phyloP scores from a whole-genome alignment of 2,888 invertebrate species.

The Drosophila mulleri region DNA sequence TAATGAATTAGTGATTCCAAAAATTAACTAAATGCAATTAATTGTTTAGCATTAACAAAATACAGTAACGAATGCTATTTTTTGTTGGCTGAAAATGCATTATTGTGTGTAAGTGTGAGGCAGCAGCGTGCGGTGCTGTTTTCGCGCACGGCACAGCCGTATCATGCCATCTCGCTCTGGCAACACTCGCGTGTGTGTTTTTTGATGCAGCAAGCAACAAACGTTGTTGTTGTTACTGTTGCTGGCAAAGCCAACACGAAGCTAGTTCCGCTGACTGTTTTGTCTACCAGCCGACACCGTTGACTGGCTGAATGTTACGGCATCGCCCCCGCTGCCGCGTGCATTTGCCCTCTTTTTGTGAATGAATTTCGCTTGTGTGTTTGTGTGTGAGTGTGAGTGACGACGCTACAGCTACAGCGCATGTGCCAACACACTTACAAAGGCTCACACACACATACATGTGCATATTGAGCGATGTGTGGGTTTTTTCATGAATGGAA shows the following conservation, averaged over 20 bases:
- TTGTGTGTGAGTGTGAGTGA: conserved; percentile 43
- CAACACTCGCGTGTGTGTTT: conserved; percentile 56
- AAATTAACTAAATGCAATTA: conserved; percentile 17
- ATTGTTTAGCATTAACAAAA: conserved; percentile 39
- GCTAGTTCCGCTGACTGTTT: conserved; percentile 66
- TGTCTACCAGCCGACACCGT: conserved; percentile 49
- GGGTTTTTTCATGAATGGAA: conserved; percentile 81
- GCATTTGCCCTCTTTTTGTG: conserved; percentile 77
- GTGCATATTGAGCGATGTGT: conserved; percentile 65
- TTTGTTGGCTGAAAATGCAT: conserved; percentile 62
- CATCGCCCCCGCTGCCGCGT: conserved; percentile 64
- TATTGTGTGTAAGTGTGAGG: conserved; percentile 58
- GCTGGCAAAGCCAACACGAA: conserved; percentile 59
- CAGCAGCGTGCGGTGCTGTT: conserved; percentile 62
- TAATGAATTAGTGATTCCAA: conserved; percentile 14
- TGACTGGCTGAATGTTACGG: conserved; percentile 68
- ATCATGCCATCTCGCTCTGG: conserved; percentile 55
- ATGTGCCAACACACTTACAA: conserved; percentile 66
- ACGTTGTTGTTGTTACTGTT: conserved; percentile 55
- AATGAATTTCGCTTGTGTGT: conserved; percentile 69
- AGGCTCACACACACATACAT: conserved; percentile 25
- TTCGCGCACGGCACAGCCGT: conserved; percentile 35
- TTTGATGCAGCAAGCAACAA: conserved; percentile 68
- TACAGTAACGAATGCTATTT: conserved; percentile 47
- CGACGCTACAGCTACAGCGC: conserved; percentile 64